Evolutionary conservation across 2,797 vertebrate genomes (phyloP).

Genomic region (Gallinago solitaria): DNA sequence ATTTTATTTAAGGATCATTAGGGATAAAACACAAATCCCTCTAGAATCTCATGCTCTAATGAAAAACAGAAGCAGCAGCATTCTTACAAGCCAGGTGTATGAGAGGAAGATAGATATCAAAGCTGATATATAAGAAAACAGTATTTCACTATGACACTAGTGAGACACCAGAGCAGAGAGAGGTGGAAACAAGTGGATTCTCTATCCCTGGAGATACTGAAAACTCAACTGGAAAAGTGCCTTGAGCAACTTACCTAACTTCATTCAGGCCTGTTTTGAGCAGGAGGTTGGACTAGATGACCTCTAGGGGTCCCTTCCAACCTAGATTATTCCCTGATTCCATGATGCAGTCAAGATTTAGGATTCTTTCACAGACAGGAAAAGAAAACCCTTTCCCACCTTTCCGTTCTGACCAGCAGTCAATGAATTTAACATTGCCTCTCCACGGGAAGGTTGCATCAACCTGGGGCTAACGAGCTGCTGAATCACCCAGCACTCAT

Average conservation of each 20-base stretch:
- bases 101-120: background rate
- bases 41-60: background rate
- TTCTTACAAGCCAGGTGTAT: background rate
- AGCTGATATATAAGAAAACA: background rate
- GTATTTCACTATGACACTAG: background rate
- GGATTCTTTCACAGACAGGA: background rate
- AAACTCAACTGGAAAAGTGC: background rate
- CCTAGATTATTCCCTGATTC: background rate
- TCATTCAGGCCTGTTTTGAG: background rate
- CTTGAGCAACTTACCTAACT: background rate
- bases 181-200: background rate
- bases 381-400: background rate
- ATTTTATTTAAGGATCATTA: background rate
- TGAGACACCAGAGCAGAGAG: background rate
- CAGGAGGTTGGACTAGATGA: background rate
- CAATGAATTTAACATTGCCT: background rate
- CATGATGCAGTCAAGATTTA: background rate
- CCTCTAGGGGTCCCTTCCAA: background rate
- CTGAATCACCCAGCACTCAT: constrained; percentile 4
- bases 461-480: rapidly evolving
- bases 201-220: background rate
- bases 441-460: background rate
- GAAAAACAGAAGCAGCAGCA: background rate
- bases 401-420: background rate
- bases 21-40: background rate